Conservation (phyloP, 2,888 invertebrate species). For the Harmothoe impar region DNA sequence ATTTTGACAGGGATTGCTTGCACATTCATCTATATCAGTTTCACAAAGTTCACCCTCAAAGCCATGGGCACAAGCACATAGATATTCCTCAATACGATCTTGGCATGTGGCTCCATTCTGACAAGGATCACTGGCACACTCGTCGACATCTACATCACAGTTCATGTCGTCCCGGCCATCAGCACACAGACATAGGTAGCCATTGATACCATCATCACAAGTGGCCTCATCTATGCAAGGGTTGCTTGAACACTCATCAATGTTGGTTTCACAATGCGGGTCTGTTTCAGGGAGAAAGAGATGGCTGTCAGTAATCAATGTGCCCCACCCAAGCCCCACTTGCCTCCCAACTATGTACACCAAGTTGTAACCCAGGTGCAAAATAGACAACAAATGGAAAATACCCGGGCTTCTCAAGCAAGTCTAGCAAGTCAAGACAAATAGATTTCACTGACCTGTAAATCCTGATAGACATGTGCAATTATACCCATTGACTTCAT, state of each 20-base stretch:
- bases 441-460: slow-evolving; percentile 19
- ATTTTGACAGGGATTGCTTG: slow-evolving; percentile 25
- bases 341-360: background rate
- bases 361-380: background rate
- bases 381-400: background rate
- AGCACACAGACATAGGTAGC: slow-evolving; percentile 84
- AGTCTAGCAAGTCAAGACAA: background rate
- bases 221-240: slow-evolving; percentile 83
- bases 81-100: slow-evolving; percentile 67
- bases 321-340: background rate
- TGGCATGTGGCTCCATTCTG: slow-evolving; percentile 73
- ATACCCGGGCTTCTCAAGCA: background rate
- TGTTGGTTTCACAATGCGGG: slow-evolving; percentile 82
- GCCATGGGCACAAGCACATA: slow-evolving; percentile 66
- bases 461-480: slow-evolving; percentile 67
- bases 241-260: slow-evolving; percentile 68
- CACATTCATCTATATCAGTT: slow-evolving; percentile 24
- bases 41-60: slow-evolving; percentile 19
- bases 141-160: slow-evolving; percentile 91
- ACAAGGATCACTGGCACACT: slow-evolving; percentile 91
- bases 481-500: slow-evolving; percentile 59
- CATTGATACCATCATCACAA: slow-evolving; percentile 87
- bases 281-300: slow-evolving; percentile 67
- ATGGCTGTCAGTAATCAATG: slow-evolving; percentile 9
- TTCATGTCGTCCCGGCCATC: slow-evolving; percentile 71